Evolutionary conservation across 2,888 invertebrate species (phyloP), one percentile per base, ranked within the genome.

Genomic region (Meiosimyza decipiens): DNA sequence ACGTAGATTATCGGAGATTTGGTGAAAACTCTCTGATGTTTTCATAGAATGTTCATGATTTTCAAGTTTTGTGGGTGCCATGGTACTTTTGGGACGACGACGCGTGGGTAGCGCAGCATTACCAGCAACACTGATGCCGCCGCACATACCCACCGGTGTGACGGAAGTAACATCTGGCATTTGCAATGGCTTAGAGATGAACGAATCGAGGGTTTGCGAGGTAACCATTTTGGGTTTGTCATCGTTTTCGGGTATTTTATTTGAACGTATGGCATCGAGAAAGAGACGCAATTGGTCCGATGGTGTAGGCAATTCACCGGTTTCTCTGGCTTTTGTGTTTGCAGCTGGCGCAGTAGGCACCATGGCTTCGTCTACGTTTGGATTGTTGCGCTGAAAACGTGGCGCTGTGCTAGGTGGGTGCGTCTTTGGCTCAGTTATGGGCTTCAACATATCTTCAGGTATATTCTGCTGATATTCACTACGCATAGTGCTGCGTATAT

Each of bases 281-380:
- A 87, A 87, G 57, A 86, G 82, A 40, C 87, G 79, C 71, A 87
- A 75, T 73, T 87, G 87, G 77, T 87, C 87, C 3, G 87, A 87
- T 7, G 87, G 87, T n/a, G 87, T 87, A 28, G 84, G 84, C 1
- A 81, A 77, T 16, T 82, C 80, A 9, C 3, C 40, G 4, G 80
- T 73, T 1, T 72, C 67, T 70, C 79, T 80, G 71, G 78, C 76
- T 72, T 81, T 79, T 1, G 15, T 18, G 1, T 65, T n/a, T n/a
- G 50, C 16, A 5, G 52, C 5, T 79, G 59, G 40, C 40, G n/a
- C n/a, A n/a, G n/a, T n/a, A n/a, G n/a, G n/a, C n/a, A 73, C 77
- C 62, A 51, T 9, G 18, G n/a, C 7, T 9, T n/a, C 33, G n/a
- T 6, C 15, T n/a, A 16, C 22, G 7, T 55, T 55, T 5, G 55